Base-by-base conservation (phyloP, 2,888 invertebrate species). In the Spilosoma lubricipeda region DNA sequence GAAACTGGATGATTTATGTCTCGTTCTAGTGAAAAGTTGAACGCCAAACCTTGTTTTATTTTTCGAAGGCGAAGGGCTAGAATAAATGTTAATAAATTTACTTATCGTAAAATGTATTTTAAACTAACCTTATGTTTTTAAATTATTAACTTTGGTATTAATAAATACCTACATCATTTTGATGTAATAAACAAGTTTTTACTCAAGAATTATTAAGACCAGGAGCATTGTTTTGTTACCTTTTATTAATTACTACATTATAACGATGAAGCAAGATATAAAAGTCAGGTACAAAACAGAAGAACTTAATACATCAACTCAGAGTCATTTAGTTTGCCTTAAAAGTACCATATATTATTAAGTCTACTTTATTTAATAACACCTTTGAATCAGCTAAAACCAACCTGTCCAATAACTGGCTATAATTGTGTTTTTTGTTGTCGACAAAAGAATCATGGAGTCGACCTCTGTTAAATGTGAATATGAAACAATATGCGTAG, bases 381-480 rank as follows among this genome's bases (percentile, higher is more conserved):
- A 85, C 75, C 74, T 82, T 84, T 79, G 79, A 79, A 73, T 74
- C 76, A 72, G 75, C 84, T 84, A 84, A 88, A 87, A 89, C 83
- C 83, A 86, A 88, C 83, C 81, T 82, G 84, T 84, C 84, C 86
- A 87, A 85, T 85, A 85, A 80, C 81, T 79, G 80, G 74, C 84
- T 82, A 75, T 86, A 84, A 88, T 88, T 88, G 87, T 83, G 77
- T 88, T 90, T 89, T 90, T 90, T 90, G 81, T 80, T 76, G 85
- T 82, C 77, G 81, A 85, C 86, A 82, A 82, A 82, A 85, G 86
- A 87, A 91, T 90, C 86, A 89, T 82, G 82, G 84, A 80, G 84
- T 85, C 86, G 91, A 90, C 90, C 90, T 89, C 85, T 87, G 87
- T 86, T 87, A 84, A 89, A 89, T 85, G 86, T 85, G 86, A 87